phyloP scores from a whole-genome alignment of 2,888 invertebrate genomes.

The Cremastinae sp. region DNA sequence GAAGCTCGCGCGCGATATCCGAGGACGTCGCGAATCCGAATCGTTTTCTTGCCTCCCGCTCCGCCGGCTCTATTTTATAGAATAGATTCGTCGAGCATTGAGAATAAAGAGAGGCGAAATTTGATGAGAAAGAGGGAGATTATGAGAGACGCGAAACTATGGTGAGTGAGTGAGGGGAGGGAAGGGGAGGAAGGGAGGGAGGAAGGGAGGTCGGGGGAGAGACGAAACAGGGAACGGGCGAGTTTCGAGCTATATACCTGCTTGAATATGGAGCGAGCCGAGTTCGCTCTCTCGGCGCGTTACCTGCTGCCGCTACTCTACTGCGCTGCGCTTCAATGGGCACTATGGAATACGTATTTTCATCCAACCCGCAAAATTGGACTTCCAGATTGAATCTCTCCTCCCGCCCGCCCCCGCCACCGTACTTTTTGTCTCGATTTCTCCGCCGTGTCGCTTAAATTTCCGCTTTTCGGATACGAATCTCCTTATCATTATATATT shows the following conservation, averaged over 20 bases:
- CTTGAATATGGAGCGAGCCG: slow-evolving; percentile 69
- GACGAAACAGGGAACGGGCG: slow-evolving; percentile 34
- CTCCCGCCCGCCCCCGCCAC: slow-evolving; percentile 6
- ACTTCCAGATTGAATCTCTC: slow-evolving; percentile 69
- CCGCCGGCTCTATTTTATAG: not conserved
- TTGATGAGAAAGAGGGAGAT: slow-evolving; percentile 20
- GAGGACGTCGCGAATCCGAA: too few species aligned
- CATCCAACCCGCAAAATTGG: slow-evolving; percentile 68
- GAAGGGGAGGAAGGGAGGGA: slow-evolving; percentile 22
- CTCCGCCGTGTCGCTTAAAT: slow-evolving; percentile 20
- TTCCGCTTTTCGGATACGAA: not conserved
- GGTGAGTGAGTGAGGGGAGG: too few species aligned
- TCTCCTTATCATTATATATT: too few species aligned
- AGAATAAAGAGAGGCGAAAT: slow-evolving; percentile 30
- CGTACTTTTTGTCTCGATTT: slow-evolving; percentile 20
- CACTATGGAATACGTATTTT: slow-evolving; percentile 66
- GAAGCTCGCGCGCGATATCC: slow-evolving; percentile 45
- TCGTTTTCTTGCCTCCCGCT: not conserved
- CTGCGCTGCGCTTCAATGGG: slow-evolving; percentile 66
- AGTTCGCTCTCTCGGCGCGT: slow-evolving; percentile 57
- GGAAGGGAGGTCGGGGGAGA: too few species aligned
- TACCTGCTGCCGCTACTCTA: too few species aligned
- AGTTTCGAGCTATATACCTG: slow-evolving; percentile 65
- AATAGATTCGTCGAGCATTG: slow-evolving; percentile 8
- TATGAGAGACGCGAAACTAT: slow-evolving; percentile 1